These are phyloP conservation scores for Plagodis pulveraria DNA, from an alignment of 2,888 invertebrate genomes.

Conservation along the genomic window DNA sequence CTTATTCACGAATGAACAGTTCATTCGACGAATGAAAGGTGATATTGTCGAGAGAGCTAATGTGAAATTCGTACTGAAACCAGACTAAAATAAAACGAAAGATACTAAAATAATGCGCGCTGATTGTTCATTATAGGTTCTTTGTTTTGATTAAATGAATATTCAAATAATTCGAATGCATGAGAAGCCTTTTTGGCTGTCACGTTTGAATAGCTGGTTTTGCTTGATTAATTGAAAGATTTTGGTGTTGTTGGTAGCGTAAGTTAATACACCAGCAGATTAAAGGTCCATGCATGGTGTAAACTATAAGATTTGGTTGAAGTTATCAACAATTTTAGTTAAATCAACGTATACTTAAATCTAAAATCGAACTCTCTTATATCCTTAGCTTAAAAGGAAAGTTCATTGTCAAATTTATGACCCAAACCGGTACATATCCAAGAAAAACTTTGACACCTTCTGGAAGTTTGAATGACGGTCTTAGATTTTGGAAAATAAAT, in stretches of 20 bases:
- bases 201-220: conserved; percentile 20
- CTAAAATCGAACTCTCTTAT: too few relatives aligned
- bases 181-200: conserved; percentile 20
- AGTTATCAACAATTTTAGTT: too few relatives aligned
- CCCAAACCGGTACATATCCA: too few relatives aligned
- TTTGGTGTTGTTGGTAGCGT: conserved; percentile 6
- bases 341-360: too few relatives aligned
- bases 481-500: too few relatives aligned
- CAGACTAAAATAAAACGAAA: too few relatives aligned
- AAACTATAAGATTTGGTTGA: too few relatives aligned
- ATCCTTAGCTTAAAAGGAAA: too few relatives aligned
- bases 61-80: conserved; percentile 56
- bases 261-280: neutral
- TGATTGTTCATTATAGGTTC: conserved; percentile 51
- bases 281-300: conserved; percentile 2
- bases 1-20: conserved; percentile 28
- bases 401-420: too few relatives aligned
- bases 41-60: conserved; percentile 56
- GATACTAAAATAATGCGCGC: conserved; percentile 42
- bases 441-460: too few relatives aligned
- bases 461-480: too few relatives aligned
- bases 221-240: conserved; percentile 20
- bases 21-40: conserved; percentile 35
- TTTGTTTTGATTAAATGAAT: conserved; percentile 43
- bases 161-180: conserved; percentile 10